Evolutionary conservation across 2,113 vertebrate species (phyloP).

Genomic region (Oncorhynchus gorbuscha): DNA sequence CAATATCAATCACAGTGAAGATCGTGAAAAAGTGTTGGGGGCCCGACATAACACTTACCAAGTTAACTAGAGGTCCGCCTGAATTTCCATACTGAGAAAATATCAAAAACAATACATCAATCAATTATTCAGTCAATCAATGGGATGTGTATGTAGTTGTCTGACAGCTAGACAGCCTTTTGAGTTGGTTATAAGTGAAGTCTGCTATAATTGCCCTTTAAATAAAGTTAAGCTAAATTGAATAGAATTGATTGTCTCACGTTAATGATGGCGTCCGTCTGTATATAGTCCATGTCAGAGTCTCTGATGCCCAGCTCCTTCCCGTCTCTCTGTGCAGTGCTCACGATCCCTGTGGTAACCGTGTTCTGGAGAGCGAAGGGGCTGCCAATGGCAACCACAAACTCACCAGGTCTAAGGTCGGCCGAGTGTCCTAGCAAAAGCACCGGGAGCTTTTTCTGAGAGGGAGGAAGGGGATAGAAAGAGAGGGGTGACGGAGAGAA

Average conservation of each 20-base stretch:
- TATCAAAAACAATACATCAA: conserved; percentile 38
- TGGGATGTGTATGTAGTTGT: background rate
- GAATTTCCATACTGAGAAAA: conserved; percentile 89
- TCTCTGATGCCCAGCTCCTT: conserved; percentile 87
- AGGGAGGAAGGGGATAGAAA: background rate
- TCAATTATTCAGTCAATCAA: background rate
- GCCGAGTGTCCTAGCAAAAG: conserved; percentile 84
- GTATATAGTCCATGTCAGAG: conserved; percentile 96
- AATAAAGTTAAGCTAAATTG: conserved; percentile 22
- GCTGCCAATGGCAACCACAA: conserved; percentile 93
- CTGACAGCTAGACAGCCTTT: background rate
- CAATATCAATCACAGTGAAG: background rate
- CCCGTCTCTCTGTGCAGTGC: conserved; percentile 91
- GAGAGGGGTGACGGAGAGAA: conserved; percentile 13
- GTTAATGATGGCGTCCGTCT: conserved; percentile 97
- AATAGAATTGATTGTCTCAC: conserved; percentile 68
- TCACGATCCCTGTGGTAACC: conserved; percentile 95
- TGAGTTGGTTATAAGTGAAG: no score
- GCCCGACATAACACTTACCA: conserved; percentile 73
- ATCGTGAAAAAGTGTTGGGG: no score
- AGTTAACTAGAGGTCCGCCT: conserved; percentile 91
- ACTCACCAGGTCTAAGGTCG: conserved; percentile 89
- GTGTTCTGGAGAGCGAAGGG: conserved; percentile 97
- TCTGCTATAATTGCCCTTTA: conserved; percentile 32
- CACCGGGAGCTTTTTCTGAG: conserved; percentile 80